Evolutionary conservation across 2,888 invertebrate genomes (phyloP).

Genomic region (Drosophila peninsularis): DNA sequence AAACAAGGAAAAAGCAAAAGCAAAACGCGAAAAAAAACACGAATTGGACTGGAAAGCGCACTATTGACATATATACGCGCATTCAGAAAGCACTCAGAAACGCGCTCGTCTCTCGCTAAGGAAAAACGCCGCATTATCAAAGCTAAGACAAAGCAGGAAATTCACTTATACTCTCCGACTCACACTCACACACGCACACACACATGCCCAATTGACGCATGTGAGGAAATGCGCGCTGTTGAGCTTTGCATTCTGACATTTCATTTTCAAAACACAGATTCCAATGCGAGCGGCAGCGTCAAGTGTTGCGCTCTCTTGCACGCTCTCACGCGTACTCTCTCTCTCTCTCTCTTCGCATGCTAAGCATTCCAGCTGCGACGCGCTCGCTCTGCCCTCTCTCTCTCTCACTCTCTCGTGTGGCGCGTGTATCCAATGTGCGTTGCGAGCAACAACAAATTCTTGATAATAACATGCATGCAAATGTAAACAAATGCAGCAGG

Average conservation of each 20-base stretch:
- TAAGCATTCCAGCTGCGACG: slow-evolving; percentile 30
- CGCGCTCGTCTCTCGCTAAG: slow-evolving; percentile 43
- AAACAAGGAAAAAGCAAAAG: slow-evolving; percentile 30
- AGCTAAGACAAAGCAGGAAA: slow-evolving; percentile 77
- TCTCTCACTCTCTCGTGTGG: slow-evolving; percentile 6
- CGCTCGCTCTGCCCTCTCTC: slow-evolving; percentile 14
- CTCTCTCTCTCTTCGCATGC: slow-evolving; percentile 32
- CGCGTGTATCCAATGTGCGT: slow-evolving; percentile 27
- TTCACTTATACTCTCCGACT: slow-evolving; percentile 68
- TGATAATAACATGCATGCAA: slow-evolving; percentile 53
- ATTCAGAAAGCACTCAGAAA: slow-evolving; percentile 56
- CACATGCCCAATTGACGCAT: slow-evolving; percentile 30
- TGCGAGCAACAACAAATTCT: slow-evolving; percentile 33
- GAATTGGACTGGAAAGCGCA: slow-evolving; percentile 82
- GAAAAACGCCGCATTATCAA: slow-evolving; percentile 75
- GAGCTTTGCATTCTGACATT: slow-evolving; percentile 77
- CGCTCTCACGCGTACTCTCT: slow-evolving; percentile 16
- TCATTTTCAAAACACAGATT: slow-evolving; percentile 76
- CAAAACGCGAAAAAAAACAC: slow-evolving; percentile 36
- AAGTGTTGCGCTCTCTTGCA: slow-evolving; percentile 14
- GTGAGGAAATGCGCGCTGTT: slow-evolving; percentile 74
- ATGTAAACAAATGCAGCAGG: slow-evolving; percentile 67
- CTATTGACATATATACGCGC: slow-evolving; percentile 83
- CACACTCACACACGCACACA: slow-evolving; percentile 27
- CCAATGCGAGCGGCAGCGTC: slow-evolving; percentile 37